A percentile compares a stretch with the other conserved stretches of the same genome.
Evolutionary conservation across 2,888 invertebrate species (phyloP).

Genomic region (Cactoblastis cactorum): DNA sequence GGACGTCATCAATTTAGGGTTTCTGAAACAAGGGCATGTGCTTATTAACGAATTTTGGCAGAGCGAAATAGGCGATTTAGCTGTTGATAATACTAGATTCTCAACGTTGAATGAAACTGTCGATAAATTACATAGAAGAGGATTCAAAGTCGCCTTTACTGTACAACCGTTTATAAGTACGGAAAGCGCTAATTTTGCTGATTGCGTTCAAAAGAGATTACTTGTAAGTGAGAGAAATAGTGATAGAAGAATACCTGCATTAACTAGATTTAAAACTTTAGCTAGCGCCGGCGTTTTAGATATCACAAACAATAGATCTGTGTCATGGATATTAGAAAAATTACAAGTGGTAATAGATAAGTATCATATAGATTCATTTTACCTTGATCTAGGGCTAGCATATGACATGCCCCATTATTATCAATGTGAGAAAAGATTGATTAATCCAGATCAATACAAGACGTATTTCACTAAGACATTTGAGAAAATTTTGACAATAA

Average conservation of each 20-base stretch:
- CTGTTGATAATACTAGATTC: slow-evolving; percentile 88
- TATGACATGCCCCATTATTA: slow-evolving; percentile 93
- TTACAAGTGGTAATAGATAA: slow-evolving; percentile 84
- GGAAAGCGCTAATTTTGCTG: slow-evolving; percentile 89
- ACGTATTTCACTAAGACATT: slow-evolving; percentile 84
- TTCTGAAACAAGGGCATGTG: slow-evolving; percentile 88
- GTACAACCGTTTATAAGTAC: slow-evolving; percentile 94
- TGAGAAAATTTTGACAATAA: slow-evolving; percentile 81
- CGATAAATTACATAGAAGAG: slow-evolving; percentile 88
- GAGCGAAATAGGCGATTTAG: slow-evolving; percentile 90
- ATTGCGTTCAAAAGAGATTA: slow-evolving; percentile 86
- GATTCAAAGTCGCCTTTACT: slow-evolving; percentile 92
- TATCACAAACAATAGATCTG: slow-evolving; percentile 89
- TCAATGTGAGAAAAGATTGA: slow-evolving; percentile 84
- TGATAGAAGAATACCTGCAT: slow-evolving; percentile 88
- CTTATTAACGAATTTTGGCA: slow-evolving; percentile 92
- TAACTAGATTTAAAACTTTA: slow-evolving; percentile 89
- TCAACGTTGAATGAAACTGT: slow-evolving; percentile 88
- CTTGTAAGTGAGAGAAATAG: slow-evolving; percentile 89
- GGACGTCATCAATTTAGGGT: slow-evolving; percentile 88
- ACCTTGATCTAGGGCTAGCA: slow-evolving; percentile 89
- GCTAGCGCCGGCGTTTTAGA: slow-evolving; percentile 92
- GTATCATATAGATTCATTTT: slow-evolving; percentile 92
- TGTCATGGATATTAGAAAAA: slow-evolving; percentile 88
- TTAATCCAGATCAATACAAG: slow-evolving; percentile 91